These are phyloP conservation scores for Pelosia muscerda DNA, from an alignment of 2,888 invertebrate species.

Conservation along the genomic window DNA sequence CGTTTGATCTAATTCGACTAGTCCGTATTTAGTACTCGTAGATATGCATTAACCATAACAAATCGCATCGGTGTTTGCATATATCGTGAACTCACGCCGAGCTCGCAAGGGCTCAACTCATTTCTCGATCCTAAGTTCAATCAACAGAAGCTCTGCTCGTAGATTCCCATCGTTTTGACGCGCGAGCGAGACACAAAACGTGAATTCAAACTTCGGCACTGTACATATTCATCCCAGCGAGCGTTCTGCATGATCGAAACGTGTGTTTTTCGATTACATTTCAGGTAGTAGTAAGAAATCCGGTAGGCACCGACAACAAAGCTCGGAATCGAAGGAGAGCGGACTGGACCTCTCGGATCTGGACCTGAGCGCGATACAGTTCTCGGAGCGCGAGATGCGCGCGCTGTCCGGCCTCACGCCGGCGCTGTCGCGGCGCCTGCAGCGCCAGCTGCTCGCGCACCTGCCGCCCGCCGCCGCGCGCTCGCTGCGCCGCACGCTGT, in stretches of 20 bases:
- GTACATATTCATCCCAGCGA: slow-evolving; percentile 83
- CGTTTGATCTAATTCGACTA: slow-evolving; percentile 74
- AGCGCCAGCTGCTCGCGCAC: slow-evolving; percentile 90
- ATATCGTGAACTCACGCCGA: slow-evolving; percentile 37
- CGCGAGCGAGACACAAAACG: slow-evolving; percentile 40
- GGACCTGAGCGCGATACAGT: slow-evolving; percentile 89
- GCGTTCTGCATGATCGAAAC: slow-evolving; percentile 86
- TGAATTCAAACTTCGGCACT: slow-evolving; percentile 59
- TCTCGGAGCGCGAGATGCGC: slow-evolving; percentile 90
- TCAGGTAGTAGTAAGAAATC: slow-evolving; percentile 82
- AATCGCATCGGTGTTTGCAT: slow-evolving; percentile 67
- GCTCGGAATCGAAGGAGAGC: slow-evolving; percentile 60
- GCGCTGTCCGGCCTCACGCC: slow-evolving; percentile 90
- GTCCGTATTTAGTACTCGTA: slow-evolving; percentile 68
- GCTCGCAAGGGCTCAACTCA: slow-evolving; percentile 24
- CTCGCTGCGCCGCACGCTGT: slow-evolving; percentile 89
- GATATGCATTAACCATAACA: slow-evolving; percentile 78
- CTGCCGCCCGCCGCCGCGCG: slow-evolving; percentile 90
- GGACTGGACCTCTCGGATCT: slow-evolving; percentile 88
- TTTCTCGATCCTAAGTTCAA: slow-evolving; percentile 26
- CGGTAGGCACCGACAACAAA: slow-evolving; percentile 67
- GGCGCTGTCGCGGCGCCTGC: slow-evolving; percentile 90
- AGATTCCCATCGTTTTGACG: slow-evolving; percentile 33
- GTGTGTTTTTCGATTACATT: slow-evolving; percentile 85
- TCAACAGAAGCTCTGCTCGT: slow-evolving; percentile 34